phyloP scores from a whole-genome alignment of 2,888 invertebrate genomes.

The Neoitamus cyanurus region DNA sequence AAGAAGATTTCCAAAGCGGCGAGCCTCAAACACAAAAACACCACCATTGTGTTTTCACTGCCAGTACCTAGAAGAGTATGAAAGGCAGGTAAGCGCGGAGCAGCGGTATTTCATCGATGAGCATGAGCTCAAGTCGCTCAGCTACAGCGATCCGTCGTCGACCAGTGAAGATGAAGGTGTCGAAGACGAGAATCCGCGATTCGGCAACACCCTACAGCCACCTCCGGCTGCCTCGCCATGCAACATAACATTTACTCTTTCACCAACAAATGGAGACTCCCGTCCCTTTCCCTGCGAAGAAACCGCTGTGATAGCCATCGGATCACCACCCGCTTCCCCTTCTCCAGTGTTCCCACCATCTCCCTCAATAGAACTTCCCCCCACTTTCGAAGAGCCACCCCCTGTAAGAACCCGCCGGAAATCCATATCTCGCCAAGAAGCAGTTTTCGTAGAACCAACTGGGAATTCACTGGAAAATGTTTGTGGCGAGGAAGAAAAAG shows the following conservation, averaged over 20 bases:
- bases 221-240: constrained; percentile 68
- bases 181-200: constrained; percentile 64
- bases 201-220: constrained; percentile 67
- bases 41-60: constrained; percentile 81
- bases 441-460: constrained; percentile 81
- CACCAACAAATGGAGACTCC: constrained; percentile 69
- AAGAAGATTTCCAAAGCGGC: constrained; percentile 73
- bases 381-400: constrained; percentile 63
- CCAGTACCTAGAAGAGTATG: constrained; percentile 80
- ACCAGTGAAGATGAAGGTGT: constrained; percentile 67
- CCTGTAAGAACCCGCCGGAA: constrained; percentile 71
- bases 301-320: constrained; percentile 50
- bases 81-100: constrained; percentile 68
- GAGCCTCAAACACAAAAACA: constrained; percentile 74
- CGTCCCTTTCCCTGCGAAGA: constrained; percentile 64
- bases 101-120: constrained; percentile 63
- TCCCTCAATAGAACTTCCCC: constrained; percentile 71
- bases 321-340: constrained; percentile 64
- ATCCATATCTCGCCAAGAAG: constrained; percentile 85
- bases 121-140: constrained; percentile 64
- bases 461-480: constrained; percentile 79
- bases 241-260: constrained; percentile 73
- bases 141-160: constrained; percentile 69
- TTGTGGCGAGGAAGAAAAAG: constrained; percentile 66
- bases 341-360: constrained; percentile 66